These are phyloP conservation scores for Drosophila prostipennis DNA, from an alignment of 2,888 invertebrate genomes.

Conservation along the genomic window DNA sequence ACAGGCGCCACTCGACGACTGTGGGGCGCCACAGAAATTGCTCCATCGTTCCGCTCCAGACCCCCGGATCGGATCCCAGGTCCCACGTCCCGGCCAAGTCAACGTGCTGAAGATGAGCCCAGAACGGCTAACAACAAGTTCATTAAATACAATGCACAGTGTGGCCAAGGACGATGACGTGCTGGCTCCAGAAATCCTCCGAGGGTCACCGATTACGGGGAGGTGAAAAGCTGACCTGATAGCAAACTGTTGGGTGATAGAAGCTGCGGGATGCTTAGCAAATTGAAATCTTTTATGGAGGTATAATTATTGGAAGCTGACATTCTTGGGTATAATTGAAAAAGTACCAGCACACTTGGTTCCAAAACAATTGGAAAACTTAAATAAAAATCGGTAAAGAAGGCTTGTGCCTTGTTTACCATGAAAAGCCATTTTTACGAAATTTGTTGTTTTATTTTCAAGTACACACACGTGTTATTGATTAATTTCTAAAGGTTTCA, in stretches of 20 bases:
- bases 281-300: slow-evolving; percentile 36
- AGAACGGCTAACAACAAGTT: slow-evolving; percentile 38
- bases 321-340: slow-evolving; percentile 2
- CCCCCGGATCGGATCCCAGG: slow-evolving; percentile 9
- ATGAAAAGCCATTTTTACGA: background rate
- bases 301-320: slow-evolving; percentile 27
- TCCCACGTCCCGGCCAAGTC: slow-evolving; percentile 42
- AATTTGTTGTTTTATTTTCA: background rate
- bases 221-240: slow-evolving; percentile 7
- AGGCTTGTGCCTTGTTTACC: background rate
- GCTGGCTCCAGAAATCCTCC: slow-evolving; percentile 24
- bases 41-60: slow-evolving; percentile 24
- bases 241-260: background rate
- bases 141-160: slow-evolving; percentile 51
- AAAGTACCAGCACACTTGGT: background rate
- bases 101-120: slow-evolving; percentile 45
- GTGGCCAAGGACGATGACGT: slow-evolving; percentile 45
- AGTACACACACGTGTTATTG: background rate
- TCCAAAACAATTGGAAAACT: slow-evolving; percentile 5
- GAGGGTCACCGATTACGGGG: slow-evolving; percentile 23
- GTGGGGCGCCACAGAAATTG: slow-evolving; percentile 68
- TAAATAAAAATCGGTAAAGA: background rate
- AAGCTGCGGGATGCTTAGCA: slow-evolving; percentile 28
- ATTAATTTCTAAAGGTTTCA: background rate
- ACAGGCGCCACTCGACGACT: slow-evolving; percentile 58